These are phyloP conservation scores for Picathartes gymnocephalus DNA, from an alignment of 2,113 vertebrate genomes.

Conservation along the genomic window DNA sequence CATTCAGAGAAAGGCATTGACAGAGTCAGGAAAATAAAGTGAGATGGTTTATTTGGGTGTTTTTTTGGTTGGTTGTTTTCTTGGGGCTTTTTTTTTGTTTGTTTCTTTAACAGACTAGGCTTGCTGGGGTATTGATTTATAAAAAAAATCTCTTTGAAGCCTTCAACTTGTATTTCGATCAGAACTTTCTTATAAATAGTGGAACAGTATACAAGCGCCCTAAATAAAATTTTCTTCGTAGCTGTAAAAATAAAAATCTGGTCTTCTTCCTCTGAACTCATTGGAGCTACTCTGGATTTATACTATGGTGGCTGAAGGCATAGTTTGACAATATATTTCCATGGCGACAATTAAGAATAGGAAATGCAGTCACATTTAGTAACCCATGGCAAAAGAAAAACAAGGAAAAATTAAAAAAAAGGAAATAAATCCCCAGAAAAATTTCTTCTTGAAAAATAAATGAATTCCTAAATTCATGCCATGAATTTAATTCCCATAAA, in stretches of 20 bases:
- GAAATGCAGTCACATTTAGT: not conserved
- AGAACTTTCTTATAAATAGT: not conserved
- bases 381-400: not conserved
- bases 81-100: accelerated
- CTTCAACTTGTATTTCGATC: not conserved
- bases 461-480: not conserved
- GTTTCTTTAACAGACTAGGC: not conserved
- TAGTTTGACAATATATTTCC: not conserved
- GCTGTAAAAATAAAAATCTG: not conserved
- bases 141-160: not conserved
- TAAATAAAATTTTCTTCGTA: not conserved
- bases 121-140: not conserved
- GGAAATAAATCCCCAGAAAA: not conserved
- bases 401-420: not conserved
- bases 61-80: not conserved
- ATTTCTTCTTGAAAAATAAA: not conserved
- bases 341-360: not conserved
- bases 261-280: not conserved
- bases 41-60: accelerated
- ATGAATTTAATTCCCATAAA: not conserved
- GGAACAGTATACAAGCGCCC: not conserved
- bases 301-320: not conserved
- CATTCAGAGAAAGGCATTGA: conserved; percentile 1
- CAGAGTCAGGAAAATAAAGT: not conserved
- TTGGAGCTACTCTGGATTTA: not conserved